These are phyloP conservation scores for Adoxophyes honmai DNA, from an alignment of 1,140 invertebrate species.

Conservation along the genomic window DNA sequence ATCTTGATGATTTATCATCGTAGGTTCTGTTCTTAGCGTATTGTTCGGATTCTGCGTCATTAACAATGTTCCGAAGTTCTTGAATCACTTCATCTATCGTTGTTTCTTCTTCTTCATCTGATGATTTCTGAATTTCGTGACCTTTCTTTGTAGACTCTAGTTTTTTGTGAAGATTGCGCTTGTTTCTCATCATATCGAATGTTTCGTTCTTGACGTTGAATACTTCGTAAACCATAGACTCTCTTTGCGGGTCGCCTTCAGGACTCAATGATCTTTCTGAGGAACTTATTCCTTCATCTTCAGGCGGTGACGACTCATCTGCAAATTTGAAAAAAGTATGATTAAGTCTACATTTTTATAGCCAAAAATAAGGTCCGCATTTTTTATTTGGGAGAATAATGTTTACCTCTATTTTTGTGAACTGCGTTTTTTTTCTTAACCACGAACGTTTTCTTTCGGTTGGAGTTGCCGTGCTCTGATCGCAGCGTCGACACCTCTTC, in stretches of 20 bases:
- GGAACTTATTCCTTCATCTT: constrained; percentile 91
- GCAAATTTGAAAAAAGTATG: constrained; percentile 17
- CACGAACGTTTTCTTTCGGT: constrained; percentile 63
- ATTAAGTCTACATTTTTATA: not conserved
- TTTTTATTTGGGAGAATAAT: no score
- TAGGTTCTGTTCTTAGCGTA: constrained; percentile 73
- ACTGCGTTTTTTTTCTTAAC: constrained; percentile 68
- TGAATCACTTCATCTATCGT: constrained; percentile 93
- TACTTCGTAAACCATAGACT: constrained; percentile 80
- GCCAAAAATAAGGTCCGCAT: constrained; percentile 9
- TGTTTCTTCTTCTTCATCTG: constrained; percentile 86
- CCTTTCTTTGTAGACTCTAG: constrained; percentile 58
- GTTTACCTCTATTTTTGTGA: constrained; percentile 65
- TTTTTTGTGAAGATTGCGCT: constrained; percentile 61
- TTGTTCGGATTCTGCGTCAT: constrained; percentile 87
- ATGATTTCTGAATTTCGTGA: constrained; percentile 65
- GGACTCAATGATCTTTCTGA: constrained; percentile 87
- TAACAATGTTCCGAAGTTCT: constrained; percentile 89
- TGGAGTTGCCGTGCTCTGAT: constrained; percentile 68
- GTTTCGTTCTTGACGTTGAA: constrained; percentile 80
- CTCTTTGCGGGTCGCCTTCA: constrained; percentile 78
- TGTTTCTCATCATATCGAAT: constrained; percentile 71
- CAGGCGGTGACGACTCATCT: constrained; percentile 85
- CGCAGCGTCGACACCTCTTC: constrained; percentile 72
- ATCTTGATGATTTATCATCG: constrained; percentile 63